A percentile compares a stretch with the other conserved stretches of the same genome.
These are phyloP conservation scores for Seira musarum DNA, from an alignment of 2,888 invertebrate species.

Conservation along the genomic window DNA sequence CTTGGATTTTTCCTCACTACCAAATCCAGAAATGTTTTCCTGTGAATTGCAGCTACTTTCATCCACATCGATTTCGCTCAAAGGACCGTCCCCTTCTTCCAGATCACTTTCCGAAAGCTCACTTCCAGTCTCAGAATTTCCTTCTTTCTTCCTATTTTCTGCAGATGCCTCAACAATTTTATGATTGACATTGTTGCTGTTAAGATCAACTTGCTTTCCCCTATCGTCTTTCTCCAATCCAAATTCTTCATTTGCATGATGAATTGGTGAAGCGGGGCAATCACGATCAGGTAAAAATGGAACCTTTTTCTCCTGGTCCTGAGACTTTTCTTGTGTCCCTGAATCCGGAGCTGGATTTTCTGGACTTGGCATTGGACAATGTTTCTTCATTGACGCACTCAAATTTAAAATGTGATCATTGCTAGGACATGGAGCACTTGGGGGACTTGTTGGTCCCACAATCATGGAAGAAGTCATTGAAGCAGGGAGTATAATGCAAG, in stretches of 20 bases:
- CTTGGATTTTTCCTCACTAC: background rate
- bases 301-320: background rate
- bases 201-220: constrained; percentile 33
- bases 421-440: background rate
- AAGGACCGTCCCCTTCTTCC: constrained; percentile 21
- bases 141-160: background rate
- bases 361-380: constrained; percentile 28
- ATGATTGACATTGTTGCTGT: constrained; percentile 35
- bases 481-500: constrained; percentile 63
- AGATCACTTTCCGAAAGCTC: constrained; percentile 20
- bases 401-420: constrained; percentile 44
- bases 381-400: constrained; percentile 39
- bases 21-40: background rate
- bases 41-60: constrained; percentile 12
- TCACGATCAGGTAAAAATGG: background rate
- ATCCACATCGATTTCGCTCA: constrained; percentile 45
- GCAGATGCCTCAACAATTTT: background rate
- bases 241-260: background rate
- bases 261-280: background rate
- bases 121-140: background rate
- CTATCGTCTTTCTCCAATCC: background rate
- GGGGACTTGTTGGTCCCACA: constrained; percentile 18
- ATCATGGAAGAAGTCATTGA: constrained; percentile 18
- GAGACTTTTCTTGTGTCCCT: too few species aligned
- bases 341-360: background rate